Base-by-base conservation (phyloP, 2,888 invertebrate genomes). In the Liodrosophila aerea region DNA sequence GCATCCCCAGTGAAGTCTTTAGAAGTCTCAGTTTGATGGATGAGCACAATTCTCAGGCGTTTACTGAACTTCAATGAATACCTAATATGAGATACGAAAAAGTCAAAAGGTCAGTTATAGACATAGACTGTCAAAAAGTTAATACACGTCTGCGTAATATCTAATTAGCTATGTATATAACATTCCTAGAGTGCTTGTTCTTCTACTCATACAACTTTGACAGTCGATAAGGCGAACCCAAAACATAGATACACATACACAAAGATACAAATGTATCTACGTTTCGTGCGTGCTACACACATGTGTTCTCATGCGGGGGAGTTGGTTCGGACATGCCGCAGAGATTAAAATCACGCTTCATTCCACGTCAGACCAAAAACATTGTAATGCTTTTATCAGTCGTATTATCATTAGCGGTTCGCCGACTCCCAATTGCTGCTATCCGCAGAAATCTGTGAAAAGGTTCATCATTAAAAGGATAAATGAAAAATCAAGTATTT, bases 311-410 rank as follows among this genome's bases (percentile, higher is more conserved):
- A 18, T 13, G 11, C 34, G 31, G 29, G 7, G 27, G 27, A 16
- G 40, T 41, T 56, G 53, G 41, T 33, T 37, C 16, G 43, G 49
- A 37, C 44, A 54, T 45, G 36, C 70, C 45, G 56, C 12, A 36
- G 59, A 65, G 73, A 76, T 65, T 73, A 61, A 62, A 67, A 66
- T 67, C 82, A 74, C 73, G 61, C 73, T 66, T 58, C 54, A 31
- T 47, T 13, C 68, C 76, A 67, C 68, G 71, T 65, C 54, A 52
- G 36, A 22, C 5, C 36, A 49, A 65, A 61, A 85, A 80, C 85
- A 86, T 72, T 81, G 73, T 77, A 73, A 86, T 58, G 81, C 81
- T 86, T 82, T 82, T 84, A 82, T 81, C 77, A 73, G 58, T 43
- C 66, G 51, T 58, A 64, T 67, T 68, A 67, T 73, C 84, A 76